Base-by-base conservation (phyloP, 2,113 vertebrate genomes). In the Lepus americanus region DNA sequence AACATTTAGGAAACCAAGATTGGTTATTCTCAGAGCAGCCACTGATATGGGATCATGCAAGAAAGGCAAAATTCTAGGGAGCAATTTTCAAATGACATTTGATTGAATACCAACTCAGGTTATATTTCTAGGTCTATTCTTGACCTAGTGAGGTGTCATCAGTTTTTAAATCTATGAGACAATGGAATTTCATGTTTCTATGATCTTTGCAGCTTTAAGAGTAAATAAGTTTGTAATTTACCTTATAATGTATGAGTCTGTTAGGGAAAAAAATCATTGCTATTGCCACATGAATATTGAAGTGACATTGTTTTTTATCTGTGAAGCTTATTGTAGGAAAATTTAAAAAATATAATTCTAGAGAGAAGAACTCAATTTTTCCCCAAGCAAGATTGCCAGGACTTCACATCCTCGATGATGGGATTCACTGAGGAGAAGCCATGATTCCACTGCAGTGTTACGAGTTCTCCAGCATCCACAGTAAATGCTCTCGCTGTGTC, bases 71-170 rank as follows among this genome's bases (percentile, higher is more conserved):
- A 27, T 70, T 80, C 66, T 73, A 86, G 1, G 36, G 39, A 92
- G n/a, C 1, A 8, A 83, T 87, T 89, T 77, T 87, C 29, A 93
- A 89, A 92, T 67, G 33, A 27, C 59, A 51, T 80, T n/a, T 89
- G 27, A 72, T 33, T 27, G 72, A 77, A 44, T 63, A 66, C 19
- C 17, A 2, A 64, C n/a, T 87, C 10, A 33, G 61, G 22, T 80
- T 87, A 72, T 61, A 76, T 1, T 19, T 84, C 17, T 36, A 76
- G 9, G 25, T 85, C 25, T 84, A 6, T 53, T 76, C 20, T 59
- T 69, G 61, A 63, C 59, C 5, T 55, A 39, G 59, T n/a, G 49
- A 4, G 3, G 9, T 55, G 33, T 55, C 27, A 29, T 95, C 12
- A 29, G 44, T 13, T 80, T 95, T 73, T 69, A 89, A 80, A 63